phyloP scores from a whole-genome alignment of 37 sponge, comb jelly and placozoan species.

The Axinella damicornis region DNA sequence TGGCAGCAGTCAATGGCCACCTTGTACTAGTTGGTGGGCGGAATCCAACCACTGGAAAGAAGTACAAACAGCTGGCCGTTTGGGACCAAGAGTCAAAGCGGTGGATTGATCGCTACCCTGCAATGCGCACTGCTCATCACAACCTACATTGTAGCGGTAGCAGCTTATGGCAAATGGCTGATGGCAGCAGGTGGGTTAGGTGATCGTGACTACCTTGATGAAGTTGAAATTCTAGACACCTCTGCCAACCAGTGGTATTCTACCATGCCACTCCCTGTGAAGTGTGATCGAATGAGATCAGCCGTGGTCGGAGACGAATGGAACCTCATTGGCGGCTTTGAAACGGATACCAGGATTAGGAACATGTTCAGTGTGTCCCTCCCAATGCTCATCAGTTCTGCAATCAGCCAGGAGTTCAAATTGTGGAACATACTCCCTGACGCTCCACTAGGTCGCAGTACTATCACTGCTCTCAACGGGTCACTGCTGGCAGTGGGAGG shows the following conservation, averaged over 20 bases:
- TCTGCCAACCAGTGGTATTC: constrained; percentile 3
- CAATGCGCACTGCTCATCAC: constrained; percentile 15
- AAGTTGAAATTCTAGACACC: background rate
- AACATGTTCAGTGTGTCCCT: constrained; percentile 3
- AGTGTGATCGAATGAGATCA: background rate
- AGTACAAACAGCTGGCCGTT: background rate
- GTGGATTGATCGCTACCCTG: constrained; percentile 27
- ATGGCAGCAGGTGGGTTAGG: constrained; percentile 21
- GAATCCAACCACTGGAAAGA: no score
- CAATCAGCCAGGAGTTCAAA: no score
- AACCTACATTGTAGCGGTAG: constrained; percentile 2
- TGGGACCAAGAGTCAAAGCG: background rate
- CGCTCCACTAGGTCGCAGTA: no score
- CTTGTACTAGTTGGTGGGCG: constrained; percentile 17
- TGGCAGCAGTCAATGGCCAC: background rate
- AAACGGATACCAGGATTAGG: background rate
- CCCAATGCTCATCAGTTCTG: background rate
- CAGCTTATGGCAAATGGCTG: background rate
- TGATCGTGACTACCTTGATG: background rate
- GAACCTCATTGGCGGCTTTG: constrained; percentile 19
- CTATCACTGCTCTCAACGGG: no score
- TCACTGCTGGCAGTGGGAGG: no score
- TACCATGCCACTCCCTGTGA: background rate
- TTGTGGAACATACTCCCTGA: no score
- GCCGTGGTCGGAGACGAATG: constrained; percentile 11